Conservation (phyloP, 2,888 invertebrate genomes). For the Caenorhabditis becei region DNA sequence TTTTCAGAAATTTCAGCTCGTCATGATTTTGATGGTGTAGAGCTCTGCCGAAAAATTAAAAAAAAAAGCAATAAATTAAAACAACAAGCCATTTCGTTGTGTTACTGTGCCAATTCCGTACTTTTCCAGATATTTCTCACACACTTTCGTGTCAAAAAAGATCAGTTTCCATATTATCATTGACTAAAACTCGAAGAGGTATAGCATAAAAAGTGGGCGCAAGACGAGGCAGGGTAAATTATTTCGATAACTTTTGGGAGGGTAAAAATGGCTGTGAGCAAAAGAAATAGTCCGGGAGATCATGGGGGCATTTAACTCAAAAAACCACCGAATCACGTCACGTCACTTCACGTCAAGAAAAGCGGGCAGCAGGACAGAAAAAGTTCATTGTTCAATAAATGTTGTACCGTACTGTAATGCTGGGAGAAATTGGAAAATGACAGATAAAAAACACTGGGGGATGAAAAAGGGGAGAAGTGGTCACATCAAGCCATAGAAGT, state of each 20-base stretch:
- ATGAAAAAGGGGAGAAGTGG: neutral
- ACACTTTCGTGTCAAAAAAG: neutral
- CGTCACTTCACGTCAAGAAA: neutral
- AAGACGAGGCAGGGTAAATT: slow-evolving; percentile 44
- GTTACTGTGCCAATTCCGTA: neutral
- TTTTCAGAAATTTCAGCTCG: no score
- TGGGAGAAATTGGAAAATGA: neutral
- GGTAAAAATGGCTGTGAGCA: neutral
- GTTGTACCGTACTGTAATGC: neutral
- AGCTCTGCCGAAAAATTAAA: neutral
- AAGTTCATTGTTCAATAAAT: neutral
- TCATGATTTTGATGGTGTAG: no score
- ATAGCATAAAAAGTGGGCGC: slow-evolving; percentile 1
- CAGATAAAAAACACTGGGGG: neutral
- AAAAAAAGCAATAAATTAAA: neutral
- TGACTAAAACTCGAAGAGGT: neutral
- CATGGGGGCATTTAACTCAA: slow-evolving; percentile 3
- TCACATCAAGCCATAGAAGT: slow-evolving; percentile 46
- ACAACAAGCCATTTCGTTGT: neutral
- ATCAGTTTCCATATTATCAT: neutral
- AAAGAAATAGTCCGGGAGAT: slow-evolving; percentile 13
- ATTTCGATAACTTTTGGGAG: slow-evolving; percentile 19
- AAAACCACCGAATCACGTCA: slow-evolving; percentile 1
- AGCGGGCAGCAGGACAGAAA: neutral
- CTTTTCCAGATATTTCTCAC: neutral